These are phyloP conservation scores for Nebria ingens DNA, from an alignment of 1,140 invertebrate genomes.

Conservation along the genomic window DNA sequence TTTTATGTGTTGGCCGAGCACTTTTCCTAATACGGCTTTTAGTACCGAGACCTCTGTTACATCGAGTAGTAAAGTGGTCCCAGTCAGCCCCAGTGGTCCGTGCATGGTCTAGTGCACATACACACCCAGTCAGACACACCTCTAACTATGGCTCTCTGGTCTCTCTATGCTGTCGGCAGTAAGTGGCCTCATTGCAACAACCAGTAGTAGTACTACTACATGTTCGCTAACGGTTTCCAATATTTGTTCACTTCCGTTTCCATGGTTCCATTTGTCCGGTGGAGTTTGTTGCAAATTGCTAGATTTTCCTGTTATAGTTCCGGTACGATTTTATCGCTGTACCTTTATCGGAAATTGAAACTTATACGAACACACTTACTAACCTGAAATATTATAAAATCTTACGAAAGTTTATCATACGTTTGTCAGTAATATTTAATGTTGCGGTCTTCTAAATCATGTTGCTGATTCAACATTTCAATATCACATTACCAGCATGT, in stretches of 20 bases:
- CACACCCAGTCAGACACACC: not conserved
- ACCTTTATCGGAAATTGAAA: not conserved
- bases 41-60: not conserved
- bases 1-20: conserved; percentile 3
- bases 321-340: not conserved
- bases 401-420: no score
- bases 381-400: no score
- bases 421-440: no score
- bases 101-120: not conserved
- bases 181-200: not conserved
- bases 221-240: conserved; percentile 3
- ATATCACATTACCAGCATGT: no score
- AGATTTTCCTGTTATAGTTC: conserved; percentile 1
- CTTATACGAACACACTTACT: not conserved
- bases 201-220: no score
- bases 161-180: not conserved
- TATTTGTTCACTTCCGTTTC: conserved; percentile 6
- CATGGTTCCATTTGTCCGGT: not conserved
- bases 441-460: no score
- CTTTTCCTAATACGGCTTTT: conserved; percentile 9
- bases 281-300: conserved; percentile 6
- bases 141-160: no score
- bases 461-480: no score
- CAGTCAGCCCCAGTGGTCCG: not conserved
- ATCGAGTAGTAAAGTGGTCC: not conserved